A percentile compares a stretch with the other conserved stretches of the same genome.
These are phyloP conservation scores for Sceloporus tristichus DNA, from an alignment of 2,113 vertebrate species.

Conservation along the genomic window DNA sequence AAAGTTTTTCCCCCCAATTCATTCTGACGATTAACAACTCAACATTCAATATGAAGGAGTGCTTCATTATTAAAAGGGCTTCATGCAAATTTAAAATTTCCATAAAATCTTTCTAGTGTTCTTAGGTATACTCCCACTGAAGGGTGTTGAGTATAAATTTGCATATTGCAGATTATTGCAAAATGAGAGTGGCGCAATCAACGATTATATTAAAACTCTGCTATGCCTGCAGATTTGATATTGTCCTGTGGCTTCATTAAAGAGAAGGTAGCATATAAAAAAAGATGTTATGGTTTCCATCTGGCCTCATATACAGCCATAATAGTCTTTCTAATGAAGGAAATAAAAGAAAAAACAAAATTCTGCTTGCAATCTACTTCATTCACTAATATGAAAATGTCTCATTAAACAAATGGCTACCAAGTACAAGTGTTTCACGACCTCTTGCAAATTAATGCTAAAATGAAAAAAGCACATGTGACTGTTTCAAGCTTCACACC, in stretches of 20 bases:
- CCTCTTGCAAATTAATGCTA: slow-evolving; percentile 42
- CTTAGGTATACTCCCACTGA: slow-evolving; percentile 30
- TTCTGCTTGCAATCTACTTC: slow-evolving; percentile 45
- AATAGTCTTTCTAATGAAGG: slow-evolving; percentile 54
- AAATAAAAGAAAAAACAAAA: slow-evolving; percentile 53
- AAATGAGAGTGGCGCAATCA: not conserved
- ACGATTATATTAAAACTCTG: not conserved
- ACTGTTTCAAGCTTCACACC: slow-evolving; percentile 3
- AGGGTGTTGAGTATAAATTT: slow-evolving; percentile 19
- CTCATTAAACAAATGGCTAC: slow-evolving; percentile 55
- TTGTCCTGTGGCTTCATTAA: slow-evolving; percentile 54
- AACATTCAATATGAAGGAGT: not conserved
- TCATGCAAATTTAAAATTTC: slow-evolving; percentile 37
- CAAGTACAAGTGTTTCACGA: slow-evolving; percentile 34
- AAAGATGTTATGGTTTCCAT: slow-evolving; percentile 40
- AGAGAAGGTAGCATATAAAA: slow-evolving; percentile 34
- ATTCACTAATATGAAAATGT: slow-evolving; percentile 27
- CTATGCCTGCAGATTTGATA: slow-evolving; percentile 31
- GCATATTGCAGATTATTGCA: not conserved
- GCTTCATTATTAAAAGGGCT: slow-evolving; percentile 44
- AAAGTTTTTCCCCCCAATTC: not conserved
- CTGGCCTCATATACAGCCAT: slow-evolving; percentile 26
- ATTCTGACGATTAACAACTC: not conserved
- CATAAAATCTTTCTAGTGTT: not conserved
- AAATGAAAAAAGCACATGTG: slow-evolving; percentile 25